Base-by-base conservation (phyloP, 2,797 vertebrate species). In the Oryzias dopingdopingensis region DNA sequence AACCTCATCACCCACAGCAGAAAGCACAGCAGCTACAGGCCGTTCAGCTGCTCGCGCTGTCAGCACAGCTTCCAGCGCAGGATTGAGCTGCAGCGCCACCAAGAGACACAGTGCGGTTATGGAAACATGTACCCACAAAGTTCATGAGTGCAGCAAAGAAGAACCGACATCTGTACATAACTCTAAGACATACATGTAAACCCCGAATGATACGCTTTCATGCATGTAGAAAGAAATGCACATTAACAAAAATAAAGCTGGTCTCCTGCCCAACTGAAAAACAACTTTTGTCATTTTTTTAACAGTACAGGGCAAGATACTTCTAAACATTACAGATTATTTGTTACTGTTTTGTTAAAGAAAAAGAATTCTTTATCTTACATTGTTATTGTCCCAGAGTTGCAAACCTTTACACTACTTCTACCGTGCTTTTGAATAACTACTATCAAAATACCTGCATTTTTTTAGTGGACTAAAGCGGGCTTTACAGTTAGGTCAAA, bases 1-100 rank as follows among this genome's bases (percentile, higher is more conserved):
- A 94, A 94, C 83, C 91, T 94, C 74, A 92, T 94, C 85, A 94
- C 93, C 22, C 93, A 94, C 88, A 90, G 88, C 80, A 71, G 91
- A 62, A 93, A 94, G 66, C 93, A 94, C 87, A 78, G 67, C 70
- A 84, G 77, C 67, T 88, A 89, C 76, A 77, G 77, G 68, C 89
- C 91, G 0, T 92, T 91, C 84, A 76, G 69, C 84, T 93, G 92
- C 59, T 32, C 69, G 0, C 60, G 5, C 58, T 93, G 92, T 58
- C 73, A 82, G 24, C 65, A 49, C 61, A 60, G 72, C 70, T 93
- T 93, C 81, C 91, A 91, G 82, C 84, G 88, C 70, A 84, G 85
- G 57, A 71, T 82, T 4, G 92, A 92, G 29, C 85, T 92, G 1
- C 90, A 92, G 82, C 88, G 83, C 83, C 92, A 94, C 86, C 89